Evolutionary conservation across 2,888 invertebrate species (phyloP), one percentile per base, ranked within the genome.

Genomic region (Agrochola litura): DNA sequence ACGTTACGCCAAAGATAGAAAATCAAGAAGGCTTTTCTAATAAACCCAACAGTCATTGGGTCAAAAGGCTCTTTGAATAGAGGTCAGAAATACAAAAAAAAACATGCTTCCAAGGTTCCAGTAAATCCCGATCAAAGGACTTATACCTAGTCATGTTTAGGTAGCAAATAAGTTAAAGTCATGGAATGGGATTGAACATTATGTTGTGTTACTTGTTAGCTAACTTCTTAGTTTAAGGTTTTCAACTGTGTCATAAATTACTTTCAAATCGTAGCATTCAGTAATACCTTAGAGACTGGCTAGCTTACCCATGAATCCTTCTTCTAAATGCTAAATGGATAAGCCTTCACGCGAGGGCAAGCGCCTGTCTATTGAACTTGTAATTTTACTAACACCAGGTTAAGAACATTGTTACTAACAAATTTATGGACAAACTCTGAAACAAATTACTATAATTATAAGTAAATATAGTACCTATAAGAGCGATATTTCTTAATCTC

Each of bases 31-130:
- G 22, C 1, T 54, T 54, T 54, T 46, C 30, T 68, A 41, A 16
- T 41, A 77, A 76, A 77, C 16, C 14, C 30, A 12, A 61, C 22
- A 79, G 22, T 14, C 22, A 61, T 79, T 10, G n/a, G n/a, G 68
- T 60, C 60, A 79, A 79, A 67, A 43, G 30, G 19, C 9, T 68
- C 19, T 79, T 66, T 37, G 43, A 68, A 69, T 25, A 46, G 43
- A 61, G 37, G 43, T 37, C 30, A 9, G 19, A 22, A 37, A 63
- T 14, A 54, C 25, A 54, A 61, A 77, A 54, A 61, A 77, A 78
- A 43, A 56, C 9, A 61, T 2, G 30, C 49, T 16, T 9, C 25
- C 2, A 41, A 63, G 37, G 9, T 63, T 46, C 37, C 30, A 6
- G 2, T 14, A 46, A 67, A 30, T 52, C 25, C 4, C 9, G 12